Base-by-base conservation (phyloP, 2,888 invertebrate genomes). In the Cephus sareptanus region DNA sequence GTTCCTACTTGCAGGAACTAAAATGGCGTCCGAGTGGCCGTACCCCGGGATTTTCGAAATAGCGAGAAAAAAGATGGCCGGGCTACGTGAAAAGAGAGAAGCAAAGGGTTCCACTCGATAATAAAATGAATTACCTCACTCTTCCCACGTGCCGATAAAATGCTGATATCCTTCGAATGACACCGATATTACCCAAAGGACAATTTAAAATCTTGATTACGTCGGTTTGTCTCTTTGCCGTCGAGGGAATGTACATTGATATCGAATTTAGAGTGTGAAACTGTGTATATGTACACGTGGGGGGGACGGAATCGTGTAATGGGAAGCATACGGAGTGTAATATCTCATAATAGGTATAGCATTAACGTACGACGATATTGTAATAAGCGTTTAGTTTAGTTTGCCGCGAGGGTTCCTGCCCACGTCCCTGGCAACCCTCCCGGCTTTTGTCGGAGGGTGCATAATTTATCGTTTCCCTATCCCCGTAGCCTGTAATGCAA, bases 341-440 rank as follows among this genome's bases (percentile, higher is more conserved):
- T 90, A 90, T 90, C 90, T 88, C 87, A 88, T 88, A 88, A 89
- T 88, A 86, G 88, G 85, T 86, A 85, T 87, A 86, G 88, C 89
- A 89, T 90, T 90, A 90, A 90, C 87, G 89, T 81, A 83, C 86
- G 83, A 87, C 88, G 87, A 88, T 89, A 89, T 86, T 87, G 88
- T 90, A 90, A 91, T 91, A 90, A 88, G 88, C 88, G 89, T 87
- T 85, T 86, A 88, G 87, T 90, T 89, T 87, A 87, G 88, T 89
- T 87, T 86, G 84, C 77, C 79, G 81, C 78, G 83, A 82, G 87
- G 83, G 89, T 84, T 83, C 77, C 83, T 69, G 75, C 74, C 73
- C 78, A 80, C 80, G 81, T 80, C 83, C 82, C 83, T 80, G 78
- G 78, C 76, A 77, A 73, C 75, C 56, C 56, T 56, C 56, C 56